Evolutionary conservation across 2,113 vertebrate species (phyloP), one percentile per base, ranked within the genome.

Genomic region (Acanthochromis polyacanthus): DNA sequence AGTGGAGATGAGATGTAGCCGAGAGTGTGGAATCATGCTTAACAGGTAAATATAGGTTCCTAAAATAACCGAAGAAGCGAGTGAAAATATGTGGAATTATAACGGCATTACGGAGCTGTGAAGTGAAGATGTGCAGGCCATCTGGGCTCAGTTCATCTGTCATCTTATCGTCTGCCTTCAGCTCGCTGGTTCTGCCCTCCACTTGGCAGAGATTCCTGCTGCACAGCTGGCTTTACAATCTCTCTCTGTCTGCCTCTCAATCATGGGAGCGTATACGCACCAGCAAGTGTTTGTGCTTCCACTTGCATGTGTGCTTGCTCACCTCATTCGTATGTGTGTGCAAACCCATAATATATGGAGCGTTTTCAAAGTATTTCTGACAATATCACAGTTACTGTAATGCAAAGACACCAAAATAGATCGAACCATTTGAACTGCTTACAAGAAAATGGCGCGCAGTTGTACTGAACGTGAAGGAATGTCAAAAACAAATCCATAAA

Each of bases 71-170:
- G 22, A 23, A 36, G 71, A 78, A 10, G 4, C 12, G 16, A 52
- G 57, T 52, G 75, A 64, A 77, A 85, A 72, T 58, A 68, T 72
- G 80, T 22, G 56, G 50, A 75, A 52, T 66, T 62, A 58, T 15
- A 9, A 55, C 12, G 30, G 71, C 51, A 70, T 74, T 76, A 57
- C 17, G n/a, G 59, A 48, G 53, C 43, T 28, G 80, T 48, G 66
- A 75, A 75, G 81, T 73, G 75, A 86, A 81, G 86, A 86, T 62
- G 84, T 76, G 80, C 78, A 78, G 66, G 84, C 89, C 91, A 92
- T 85, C 87, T 92, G 89, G 81, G 74, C 82, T 88, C 80, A 62
- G 80, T 88, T 87, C 79, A 85, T 90, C 87, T 88, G 84, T 87
- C 87, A 80, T 90, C 89, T 88, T 81, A 78, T 89, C 81, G 61